Conservation (phyloP, 2,113 vertebrate species). For the Microcebus lehilahytsara region DNA sequence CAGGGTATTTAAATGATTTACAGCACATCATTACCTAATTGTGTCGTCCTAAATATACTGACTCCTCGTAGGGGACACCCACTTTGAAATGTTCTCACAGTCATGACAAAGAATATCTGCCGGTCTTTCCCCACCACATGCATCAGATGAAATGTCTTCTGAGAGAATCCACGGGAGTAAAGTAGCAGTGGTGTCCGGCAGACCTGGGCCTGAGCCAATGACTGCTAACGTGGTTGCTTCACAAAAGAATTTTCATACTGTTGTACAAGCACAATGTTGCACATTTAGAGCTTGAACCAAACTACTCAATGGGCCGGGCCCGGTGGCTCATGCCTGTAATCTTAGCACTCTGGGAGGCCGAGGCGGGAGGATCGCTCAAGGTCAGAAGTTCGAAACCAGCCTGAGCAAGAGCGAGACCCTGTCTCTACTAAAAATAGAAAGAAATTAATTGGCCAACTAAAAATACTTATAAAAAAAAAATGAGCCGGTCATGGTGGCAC, state of each 20-base stretch:
- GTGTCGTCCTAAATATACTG: background rate
- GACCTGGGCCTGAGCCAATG: too few species aligned
- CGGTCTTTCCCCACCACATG: background rate
- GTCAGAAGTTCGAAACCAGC: too few species aligned
- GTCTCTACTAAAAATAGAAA: too few species aligned
- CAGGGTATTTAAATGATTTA: background rate
- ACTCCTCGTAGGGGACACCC: background rate
- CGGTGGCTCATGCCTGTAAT: too few species aligned
- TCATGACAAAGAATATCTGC: background rate
- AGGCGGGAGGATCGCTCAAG: too few species aligned
- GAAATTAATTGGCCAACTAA: too few species aligned
- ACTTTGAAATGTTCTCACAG: background rate
- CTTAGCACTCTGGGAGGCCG: too few species aligned
- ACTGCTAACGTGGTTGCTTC: background rate
- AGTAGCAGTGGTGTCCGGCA: fast-evolving
- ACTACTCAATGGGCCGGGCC: background rate
- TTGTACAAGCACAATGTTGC: background rate
- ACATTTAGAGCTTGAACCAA: background rate
- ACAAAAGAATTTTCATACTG: background rate
- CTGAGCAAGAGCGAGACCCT: too few species aligned
- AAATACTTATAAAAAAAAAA: too few species aligned
- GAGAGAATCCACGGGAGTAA: background rate
- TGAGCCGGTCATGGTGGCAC: too few species aligned
- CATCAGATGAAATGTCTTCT: background rate
- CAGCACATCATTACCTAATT: background rate